Evolutionary conservation across 2,113 vertebrate species (phyloP).

Genomic region (Ondatra zibethicus): DNA sequence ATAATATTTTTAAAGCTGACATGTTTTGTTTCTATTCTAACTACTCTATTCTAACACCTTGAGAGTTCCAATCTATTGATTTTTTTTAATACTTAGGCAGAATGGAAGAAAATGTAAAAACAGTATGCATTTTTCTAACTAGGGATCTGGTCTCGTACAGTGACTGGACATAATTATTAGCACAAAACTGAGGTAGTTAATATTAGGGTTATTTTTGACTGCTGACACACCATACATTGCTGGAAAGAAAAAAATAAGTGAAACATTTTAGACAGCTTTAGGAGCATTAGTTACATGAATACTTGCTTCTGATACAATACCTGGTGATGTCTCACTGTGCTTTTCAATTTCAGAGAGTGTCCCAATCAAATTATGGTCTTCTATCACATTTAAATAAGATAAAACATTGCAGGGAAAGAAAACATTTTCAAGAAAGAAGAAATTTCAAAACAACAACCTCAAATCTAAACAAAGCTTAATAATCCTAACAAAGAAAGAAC

Average conservation of each 20-base stretch:
- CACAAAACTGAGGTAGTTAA: conserved; percentile 74
- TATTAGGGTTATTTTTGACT: conserved; percentile 67
- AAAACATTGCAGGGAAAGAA: conserved; percentile 84
- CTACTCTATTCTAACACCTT: conserved; percentile 18
- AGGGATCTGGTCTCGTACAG: conserved; percentile 26
- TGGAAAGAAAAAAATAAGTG: conserved; percentile 72
- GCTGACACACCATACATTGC: conserved; percentile 73
- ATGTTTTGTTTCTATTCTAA: conserved; percentile 16
- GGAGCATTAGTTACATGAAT: conserved; percentile 81
- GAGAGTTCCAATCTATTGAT: conserved; percentile 13
- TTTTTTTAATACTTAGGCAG: background rate
- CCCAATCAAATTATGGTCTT: conserved; percentile 92
- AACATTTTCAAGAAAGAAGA: conserved; percentile 83
- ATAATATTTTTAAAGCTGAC: background rate
- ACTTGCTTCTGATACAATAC: conserved; percentile 87
- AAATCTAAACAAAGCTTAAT: conserved; percentile 58
- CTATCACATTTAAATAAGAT: conserved; percentile 89
- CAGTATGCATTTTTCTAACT: conserved; percentile 36
- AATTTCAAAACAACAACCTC: conserved; percentile 69
- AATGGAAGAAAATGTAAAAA: conserved; percentile 44
- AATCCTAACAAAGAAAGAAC: conserved; percentile 59
- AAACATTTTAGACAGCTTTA: conserved; percentile 77
- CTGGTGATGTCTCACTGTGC: conserved; percentile 92
- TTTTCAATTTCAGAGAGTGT: conserved; percentile 94
- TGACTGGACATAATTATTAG: conserved; percentile 76